Evolutionary conservation across 2,888 invertebrate species (phyloP).

Genomic region (Gandaritis pyraliata): DNA sequence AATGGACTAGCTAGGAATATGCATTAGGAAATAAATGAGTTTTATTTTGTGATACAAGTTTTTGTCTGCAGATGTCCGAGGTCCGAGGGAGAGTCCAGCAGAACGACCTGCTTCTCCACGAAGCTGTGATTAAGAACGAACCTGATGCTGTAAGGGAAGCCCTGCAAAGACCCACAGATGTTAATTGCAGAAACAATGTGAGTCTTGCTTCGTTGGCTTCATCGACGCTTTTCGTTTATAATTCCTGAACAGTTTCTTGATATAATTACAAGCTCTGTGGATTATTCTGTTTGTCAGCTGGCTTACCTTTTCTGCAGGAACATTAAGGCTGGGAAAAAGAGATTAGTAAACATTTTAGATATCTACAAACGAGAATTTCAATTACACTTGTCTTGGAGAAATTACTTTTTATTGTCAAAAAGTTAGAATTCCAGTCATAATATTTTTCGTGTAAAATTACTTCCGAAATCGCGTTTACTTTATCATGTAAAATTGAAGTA

Average conservation of each 20-base stretch:
- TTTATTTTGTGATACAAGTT: too few relatives aligned
- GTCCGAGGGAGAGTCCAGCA: conserved; percentile 83
- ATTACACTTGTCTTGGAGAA: conserved; percentile 4
- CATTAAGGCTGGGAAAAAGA: background rate
- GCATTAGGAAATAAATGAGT: too few relatives aligned
- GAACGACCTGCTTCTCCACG: conserved; percentile 88
- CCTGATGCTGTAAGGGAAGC: conserved; percentile 87
- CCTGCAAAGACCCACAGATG: conserved; percentile 86
- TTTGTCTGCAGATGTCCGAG: conserved; percentile 58
- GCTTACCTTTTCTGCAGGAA: background rate
- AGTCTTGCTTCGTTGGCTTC: too few relatives aligned
- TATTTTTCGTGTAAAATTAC: too few relatives aligned
- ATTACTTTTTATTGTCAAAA: conserved; percentile 4
- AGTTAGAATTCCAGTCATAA: too few relatives aligned
- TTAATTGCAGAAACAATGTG: conserved; percentile 90
- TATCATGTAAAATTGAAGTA: too few relatives aligned
- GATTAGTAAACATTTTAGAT: conserved; percentile 11
- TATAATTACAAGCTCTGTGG: conserved; percentile 2
- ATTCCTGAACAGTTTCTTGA: conserved; percentile 1
- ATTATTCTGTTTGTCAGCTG: conserved; percentile 16
- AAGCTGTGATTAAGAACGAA: conserved; percentile 90
- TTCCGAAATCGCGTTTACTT: too few relatives aligned
- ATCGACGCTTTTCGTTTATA: too few relatives aligned
- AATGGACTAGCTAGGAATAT: too few relatives aligned
- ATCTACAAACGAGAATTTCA: conserved; percentile 13